These are phyloP conservation scores for Tetraodon nigroviridis DNA, from an alignment of 2,113 vertebrate genomes.

Conservation along the genomic window DNA sequence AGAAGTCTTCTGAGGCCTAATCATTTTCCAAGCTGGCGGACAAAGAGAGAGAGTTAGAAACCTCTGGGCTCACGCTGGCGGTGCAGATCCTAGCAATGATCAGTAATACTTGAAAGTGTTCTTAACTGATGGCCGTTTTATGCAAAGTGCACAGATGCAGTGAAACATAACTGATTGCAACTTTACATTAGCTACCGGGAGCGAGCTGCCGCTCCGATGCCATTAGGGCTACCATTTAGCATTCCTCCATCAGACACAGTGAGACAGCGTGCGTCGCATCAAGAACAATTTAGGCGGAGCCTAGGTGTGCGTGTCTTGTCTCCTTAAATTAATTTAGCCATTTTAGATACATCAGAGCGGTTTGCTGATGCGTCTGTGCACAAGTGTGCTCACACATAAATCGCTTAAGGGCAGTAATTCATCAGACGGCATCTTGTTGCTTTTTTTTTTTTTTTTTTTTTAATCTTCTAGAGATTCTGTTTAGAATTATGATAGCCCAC, in stretches of 20 bases:
- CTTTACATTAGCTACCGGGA: conserved; percentile 31
- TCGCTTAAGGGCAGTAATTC: conserved; percentile 25
- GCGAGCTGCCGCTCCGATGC: conserved; percentile 2
- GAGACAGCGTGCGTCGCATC: conserved; percentile 32
- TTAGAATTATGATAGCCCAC: conserved; percentile 44
- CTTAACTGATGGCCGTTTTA: conserved; percentile 29
- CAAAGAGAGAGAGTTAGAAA: conserved; percentile 28
- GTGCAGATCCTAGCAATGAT: conserved; percentile 33
- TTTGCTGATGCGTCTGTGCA: conserved; percentile 7
- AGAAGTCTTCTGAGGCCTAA: conserved; percentile 26
- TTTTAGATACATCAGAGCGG: conserved; percentile 8
- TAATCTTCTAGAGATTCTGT: conserved; percentile 37
- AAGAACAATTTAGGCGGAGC: conserved; percentile 24
- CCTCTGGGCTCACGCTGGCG: conserved; percentile 23
- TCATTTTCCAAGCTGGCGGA: conserved; percentile 11
- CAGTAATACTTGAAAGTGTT: conserved; percentile 14
- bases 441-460: conserved; percentile 18
- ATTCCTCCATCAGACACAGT: conserved; percentile 38
- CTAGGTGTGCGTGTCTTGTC: conserved; percentile 16
- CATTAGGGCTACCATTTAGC: conserved; percentile 53
- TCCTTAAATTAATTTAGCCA: conserved; percentile 7
- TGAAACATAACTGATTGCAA: conserved; percentile 47
- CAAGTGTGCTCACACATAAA: conserved; percentile 2
- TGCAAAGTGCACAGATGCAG: conserved; percentile 10
- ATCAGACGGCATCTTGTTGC: conserved; percentile 43